A percentile compares a stretch with the other conserved stretches of the same genome.
Evolutionary conservation across 1,140 invertebrate species (phyloP).

Genomic region (Bilobella aurantiaca): DNA sequence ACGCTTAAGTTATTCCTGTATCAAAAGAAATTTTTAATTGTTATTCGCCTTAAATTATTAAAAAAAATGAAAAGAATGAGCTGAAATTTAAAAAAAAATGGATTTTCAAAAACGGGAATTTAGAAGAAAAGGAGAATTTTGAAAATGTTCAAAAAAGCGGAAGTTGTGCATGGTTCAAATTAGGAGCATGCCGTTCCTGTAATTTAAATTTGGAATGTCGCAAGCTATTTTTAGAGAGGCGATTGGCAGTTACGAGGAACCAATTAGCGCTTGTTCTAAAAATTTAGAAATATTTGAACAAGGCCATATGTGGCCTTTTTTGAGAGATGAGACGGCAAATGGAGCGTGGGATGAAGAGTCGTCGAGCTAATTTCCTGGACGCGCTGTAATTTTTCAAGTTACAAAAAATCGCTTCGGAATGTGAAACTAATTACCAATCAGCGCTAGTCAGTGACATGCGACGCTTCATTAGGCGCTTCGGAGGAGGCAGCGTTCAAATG

Average conservation of each 20-base stretch:
- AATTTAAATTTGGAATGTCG: no score
- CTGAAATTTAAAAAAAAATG: no score
- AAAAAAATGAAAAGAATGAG: no score
- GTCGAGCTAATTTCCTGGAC: constrained; percentile 25
- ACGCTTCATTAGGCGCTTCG: not conserved
- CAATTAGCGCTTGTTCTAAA: constrained; percentile 28
- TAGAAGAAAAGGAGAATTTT: no score
- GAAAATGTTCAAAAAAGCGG: no score
- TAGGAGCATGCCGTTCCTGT: not conserved
- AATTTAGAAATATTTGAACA: not conserved
- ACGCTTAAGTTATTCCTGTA: no score
- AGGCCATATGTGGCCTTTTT: no score
- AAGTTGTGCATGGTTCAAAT: not conserved
- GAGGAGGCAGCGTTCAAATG: no score
- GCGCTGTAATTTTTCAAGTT: not conserved
- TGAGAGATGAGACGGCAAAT: constrained; percentile 25
- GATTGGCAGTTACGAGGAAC: constrained; percentile 15
- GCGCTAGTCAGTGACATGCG: not conserved
- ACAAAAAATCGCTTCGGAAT: not conserved
- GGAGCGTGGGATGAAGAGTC: constrained; percentile 27
- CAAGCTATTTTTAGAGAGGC: not conserved
- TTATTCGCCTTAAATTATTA: no score
- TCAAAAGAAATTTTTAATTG: no score
- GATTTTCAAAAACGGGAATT: no score
- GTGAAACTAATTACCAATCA: not conserved